phyloP scores from a whole-genome alignment of 2,888 invertebrate species.

The Lepidocyrtinus sp. region DNA sequence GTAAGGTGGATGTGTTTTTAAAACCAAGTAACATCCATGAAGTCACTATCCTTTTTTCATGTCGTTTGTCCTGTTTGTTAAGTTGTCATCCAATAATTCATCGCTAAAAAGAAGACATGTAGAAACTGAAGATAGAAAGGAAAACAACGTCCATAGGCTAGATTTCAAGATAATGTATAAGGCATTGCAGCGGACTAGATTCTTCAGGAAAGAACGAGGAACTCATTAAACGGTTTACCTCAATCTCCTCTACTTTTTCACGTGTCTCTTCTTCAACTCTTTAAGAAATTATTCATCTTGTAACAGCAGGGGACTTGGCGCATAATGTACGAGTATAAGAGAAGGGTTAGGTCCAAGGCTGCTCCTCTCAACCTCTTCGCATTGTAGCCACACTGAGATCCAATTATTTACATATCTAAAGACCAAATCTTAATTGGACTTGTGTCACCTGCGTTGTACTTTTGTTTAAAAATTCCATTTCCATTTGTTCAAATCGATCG shows the following conservation, averaged over 20 bases:
- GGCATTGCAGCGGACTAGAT: slow-evolving; percentile 11
- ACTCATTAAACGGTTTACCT: slow-evolving; percentile 17
- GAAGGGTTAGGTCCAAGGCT: background rate
- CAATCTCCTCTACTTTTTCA: slow-evolving; percentile 5
- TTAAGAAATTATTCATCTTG: background rate
- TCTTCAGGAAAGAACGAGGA: slow-evolving; percentile 8
- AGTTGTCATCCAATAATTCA: slow-evolving; percentile 29
- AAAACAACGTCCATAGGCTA: slow-evolving; percentile 7
- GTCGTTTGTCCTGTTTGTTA: background rate
- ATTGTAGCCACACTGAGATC: background rate
- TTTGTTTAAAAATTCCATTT: slow-evolving; percentile 4
- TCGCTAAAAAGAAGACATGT: background rate
- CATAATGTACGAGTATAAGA: slow-evolving; percentile 8
- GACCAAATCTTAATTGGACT: slow-evolving; percentile 47
- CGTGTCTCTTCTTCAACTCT: background rate
- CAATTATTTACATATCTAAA: slow-evolving; percentile 29
- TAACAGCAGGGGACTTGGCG: background rate
- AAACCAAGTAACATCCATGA: background rate
- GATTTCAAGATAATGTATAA: background rate
- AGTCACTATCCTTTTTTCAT: background rate
- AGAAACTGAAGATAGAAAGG: background rate
- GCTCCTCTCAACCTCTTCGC: background rate
- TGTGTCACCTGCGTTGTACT: slow-evolving; percentile 15
- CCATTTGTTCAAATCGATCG: background rate
- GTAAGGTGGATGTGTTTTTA: slow-evolving; percentile 3